These are phyloP conservation scores for Nilaparvata lugens DNA, from an alignment of 1,140 invertebrate genomes.

Conservation along the genomic window DNA sequence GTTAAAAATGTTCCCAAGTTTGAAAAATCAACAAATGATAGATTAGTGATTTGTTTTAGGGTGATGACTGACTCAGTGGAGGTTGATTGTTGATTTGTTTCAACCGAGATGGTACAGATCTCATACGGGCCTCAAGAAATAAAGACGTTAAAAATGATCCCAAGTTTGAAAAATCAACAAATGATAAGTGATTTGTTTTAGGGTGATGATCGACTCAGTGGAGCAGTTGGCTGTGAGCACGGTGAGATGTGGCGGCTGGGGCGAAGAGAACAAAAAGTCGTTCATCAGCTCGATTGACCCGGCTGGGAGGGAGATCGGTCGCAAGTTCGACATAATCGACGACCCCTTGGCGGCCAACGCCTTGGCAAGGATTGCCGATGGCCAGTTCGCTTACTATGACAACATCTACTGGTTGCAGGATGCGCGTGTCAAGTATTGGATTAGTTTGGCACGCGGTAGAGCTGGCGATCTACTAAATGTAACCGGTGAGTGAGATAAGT, in stretches of 20 bases:
- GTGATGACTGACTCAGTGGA: no score
- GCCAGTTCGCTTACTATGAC: conserved; percentile 67
- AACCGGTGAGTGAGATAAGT: no score
- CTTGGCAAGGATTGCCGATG: conserved; percentile 47
- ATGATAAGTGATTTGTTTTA: conserved; percentile 34
- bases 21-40: no score
- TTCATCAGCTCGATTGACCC: conserved; percentile 57
- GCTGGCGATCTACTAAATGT: no score
- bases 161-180: no score
- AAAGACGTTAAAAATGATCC: no score
- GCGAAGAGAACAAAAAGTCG: conserved; percentile 53
- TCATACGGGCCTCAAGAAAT: no score
- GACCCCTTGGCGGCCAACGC: conserved; percentile 21
- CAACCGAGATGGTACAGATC: no score
- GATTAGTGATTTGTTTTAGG: no score
- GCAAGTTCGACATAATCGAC: conserved; percentile 46
- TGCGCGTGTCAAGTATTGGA: conserved; percentile 38
- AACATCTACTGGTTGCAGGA: conserved; percentile 61
- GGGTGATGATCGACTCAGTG: conserved; percentile 66
- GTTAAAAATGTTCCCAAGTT: no score
- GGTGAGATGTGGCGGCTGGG: conserved; percentile 52
- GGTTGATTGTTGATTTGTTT: no score
- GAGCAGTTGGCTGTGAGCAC: conserved; percentile 51
- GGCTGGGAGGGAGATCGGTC: conserved; percentile 50
- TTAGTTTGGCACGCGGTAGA: no score